A percentile compares a stretch with the other conserved stretches of the same genome.
Conservation (phyloP, 2,113 vertebrate species). For the Syngnathus typhle region DNA sequence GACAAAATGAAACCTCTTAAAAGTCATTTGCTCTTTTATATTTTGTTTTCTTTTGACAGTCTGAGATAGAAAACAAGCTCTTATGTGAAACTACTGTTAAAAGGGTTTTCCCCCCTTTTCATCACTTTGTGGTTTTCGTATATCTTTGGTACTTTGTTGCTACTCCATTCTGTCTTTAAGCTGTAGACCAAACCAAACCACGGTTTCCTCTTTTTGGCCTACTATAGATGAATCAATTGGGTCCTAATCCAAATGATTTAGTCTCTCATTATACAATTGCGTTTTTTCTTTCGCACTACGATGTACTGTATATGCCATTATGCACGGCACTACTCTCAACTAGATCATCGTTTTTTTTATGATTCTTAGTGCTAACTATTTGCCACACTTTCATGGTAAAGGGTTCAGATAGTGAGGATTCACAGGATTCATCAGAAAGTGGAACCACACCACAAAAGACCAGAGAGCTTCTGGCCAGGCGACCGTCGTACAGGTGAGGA, state of each 20-base stretch:
- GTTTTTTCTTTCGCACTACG: no score
- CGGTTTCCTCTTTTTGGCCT: no score
- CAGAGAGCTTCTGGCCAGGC: slow-evolving; percentile 93
- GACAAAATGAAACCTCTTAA: no score
- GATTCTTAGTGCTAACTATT: slow-evolving; percentile 27
- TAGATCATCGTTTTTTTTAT: not conserved
- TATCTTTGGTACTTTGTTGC: not conserved
- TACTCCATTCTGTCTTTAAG: not conserved
- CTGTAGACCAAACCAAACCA: no score
- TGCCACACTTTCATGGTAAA: slow-evolving; percentile 79
- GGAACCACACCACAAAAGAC: slow-evolving; percentile 95
- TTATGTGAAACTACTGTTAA: no score
- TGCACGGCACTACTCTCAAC: not conserved
- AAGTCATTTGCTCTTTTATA: no score
- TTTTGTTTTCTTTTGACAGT: not conserved
- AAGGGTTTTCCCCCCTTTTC: no score
- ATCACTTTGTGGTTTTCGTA: not conserved
- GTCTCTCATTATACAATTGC: no score
- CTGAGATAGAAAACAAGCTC: not conserved
- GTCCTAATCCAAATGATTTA: no score
- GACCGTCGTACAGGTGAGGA: slow-evolving; percentile 90
- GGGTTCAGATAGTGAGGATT: slow-evolving; percentile 96
- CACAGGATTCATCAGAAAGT: slow-evolving; percentile 97
- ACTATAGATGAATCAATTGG: no score
- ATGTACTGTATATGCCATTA: no score